A percentile compares a stretch with the other conserved stretches of the same genome.
Evolutionary conservation across 2,797 vertebrate species (phyloP).

Genomic region (Euthynnus affinis): DNA sequence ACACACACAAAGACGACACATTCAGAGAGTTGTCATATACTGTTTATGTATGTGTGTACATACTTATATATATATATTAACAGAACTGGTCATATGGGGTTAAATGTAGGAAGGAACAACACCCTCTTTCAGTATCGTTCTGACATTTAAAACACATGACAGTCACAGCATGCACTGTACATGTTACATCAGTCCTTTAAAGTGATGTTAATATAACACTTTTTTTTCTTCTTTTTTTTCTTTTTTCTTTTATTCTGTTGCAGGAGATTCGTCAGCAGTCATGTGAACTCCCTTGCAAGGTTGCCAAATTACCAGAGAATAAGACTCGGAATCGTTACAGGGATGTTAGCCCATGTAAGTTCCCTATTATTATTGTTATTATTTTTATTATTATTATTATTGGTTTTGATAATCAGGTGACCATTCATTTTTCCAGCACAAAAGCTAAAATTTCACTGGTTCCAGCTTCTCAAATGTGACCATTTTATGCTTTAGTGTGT

Average conservation of each 20-base stretch:
- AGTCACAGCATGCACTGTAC: not conserved
- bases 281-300: constrained; percentile 96
- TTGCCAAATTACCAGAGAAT: constrained; percentile 96
- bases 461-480: no score
- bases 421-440: no score
- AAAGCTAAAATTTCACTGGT: no score
- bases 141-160: not conserved
- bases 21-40: not conserved
- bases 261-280: constrained; percentile 97
- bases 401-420: no score
- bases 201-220: not conserved
- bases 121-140: not conserved
- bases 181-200: not conserved
- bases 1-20: not conserved
- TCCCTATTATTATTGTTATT: not conserved
- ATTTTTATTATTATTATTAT: not conserved
- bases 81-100: not conserved
- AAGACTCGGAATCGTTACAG: constrained; percentile 98
- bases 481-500: no score
- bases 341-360: constrained; percentile 99
- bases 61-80: not conserved
- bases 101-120: constrained; percentile 1
- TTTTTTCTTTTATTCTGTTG: constrained; percentile 31
- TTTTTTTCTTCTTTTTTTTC: not conserved
- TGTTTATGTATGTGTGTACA: no score